Conservation (phyloP, 2,797 vertebrate genomes). For the Sebastolobus alascanus region DNA sequence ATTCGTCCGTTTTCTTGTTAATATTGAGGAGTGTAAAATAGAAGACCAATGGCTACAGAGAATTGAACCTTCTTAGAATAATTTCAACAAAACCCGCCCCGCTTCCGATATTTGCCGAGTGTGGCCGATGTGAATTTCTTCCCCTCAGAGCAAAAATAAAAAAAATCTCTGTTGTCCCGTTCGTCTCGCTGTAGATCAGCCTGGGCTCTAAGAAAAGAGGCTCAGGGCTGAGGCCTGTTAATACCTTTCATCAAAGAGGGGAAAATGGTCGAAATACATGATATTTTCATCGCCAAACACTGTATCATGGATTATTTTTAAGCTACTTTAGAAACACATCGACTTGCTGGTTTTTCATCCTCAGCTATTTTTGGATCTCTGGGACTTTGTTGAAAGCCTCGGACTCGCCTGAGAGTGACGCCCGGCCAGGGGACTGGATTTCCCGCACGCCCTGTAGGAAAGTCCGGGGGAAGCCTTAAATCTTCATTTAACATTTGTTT, state of each 20-base stretch:
- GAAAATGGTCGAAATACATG: slow-evolving; percentile 52
- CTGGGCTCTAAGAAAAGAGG: slow-evolving; percentile 87
- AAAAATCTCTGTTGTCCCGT: slow-evolving; percentile 84
- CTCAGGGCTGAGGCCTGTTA: slow-evolving; percentile 84
- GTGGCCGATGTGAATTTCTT: slow-evolving; percentile 83
- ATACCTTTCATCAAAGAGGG: slow-evolving; percentile 51
- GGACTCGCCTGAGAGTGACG: slow-evolving; percentile 74
- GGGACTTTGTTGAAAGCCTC: slow-evolving; percentile 82
- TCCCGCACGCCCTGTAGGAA: slow-evolving; percentile 76
- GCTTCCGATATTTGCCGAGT: slow-evolving; percentile 85
- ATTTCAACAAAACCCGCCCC: slow-evolving; percentile 78
- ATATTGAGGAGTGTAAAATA: slow-evolving; percentile 65
- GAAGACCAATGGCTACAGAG: slow-evolving; percentile 68
- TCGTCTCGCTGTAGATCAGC: slow-evolving; percentile 88
- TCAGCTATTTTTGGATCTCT: slow-evolving; percentile 60
- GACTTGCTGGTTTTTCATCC: slow-evolving; percentile 3
- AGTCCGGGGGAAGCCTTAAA: slow-evolving; percentile 80
- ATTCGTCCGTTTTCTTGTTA: slow-evolving; percentile 74
- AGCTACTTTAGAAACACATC: slow-evolving; percentile 11
- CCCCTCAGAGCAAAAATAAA: slow-evolving; percentile 88
- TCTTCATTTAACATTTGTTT: slow-evolving; percentile 28
- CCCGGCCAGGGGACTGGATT: slow-evolving; percentile 55
- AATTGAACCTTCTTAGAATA: slow-evolving; percentile 58
- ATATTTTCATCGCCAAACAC: slow-evolving; percentile 43
- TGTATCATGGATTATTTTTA: slow-evolving; percentile 45